Percentiles rank a stretch among this genome's conserved stretches.
Evolutionary conservation across 2,113 vertebrate species (phyloP).

Genomic region (Podarcis muralis): DNA sequence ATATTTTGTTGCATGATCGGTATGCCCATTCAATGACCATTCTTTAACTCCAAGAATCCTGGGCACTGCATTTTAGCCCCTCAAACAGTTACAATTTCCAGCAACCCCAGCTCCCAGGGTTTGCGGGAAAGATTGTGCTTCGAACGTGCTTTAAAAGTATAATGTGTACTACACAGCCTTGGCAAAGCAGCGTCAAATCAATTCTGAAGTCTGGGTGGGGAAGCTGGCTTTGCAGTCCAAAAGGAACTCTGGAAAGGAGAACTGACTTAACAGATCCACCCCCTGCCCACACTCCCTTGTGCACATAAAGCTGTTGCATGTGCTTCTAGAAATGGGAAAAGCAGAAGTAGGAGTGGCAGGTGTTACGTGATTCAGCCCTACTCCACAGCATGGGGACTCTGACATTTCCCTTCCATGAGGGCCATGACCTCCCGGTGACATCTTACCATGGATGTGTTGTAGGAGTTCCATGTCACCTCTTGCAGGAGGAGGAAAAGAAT

Average conservation of each 20-base stretch:
- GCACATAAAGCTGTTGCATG: not conserved
- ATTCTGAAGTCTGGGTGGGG: not conserved
- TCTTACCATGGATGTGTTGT: not conserved
- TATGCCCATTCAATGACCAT: not conserved
- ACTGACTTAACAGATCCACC: not conserved
- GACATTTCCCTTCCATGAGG: not conserved
- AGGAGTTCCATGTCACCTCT: no score
- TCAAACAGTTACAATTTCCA: not conserved
- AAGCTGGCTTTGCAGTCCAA: not conserved
- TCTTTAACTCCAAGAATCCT: not conserved
- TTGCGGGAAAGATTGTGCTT: no score
- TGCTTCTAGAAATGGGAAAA: not conserved
- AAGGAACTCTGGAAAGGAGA: not conserved
- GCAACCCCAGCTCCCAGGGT: not conserved
- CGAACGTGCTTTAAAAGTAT: no score
- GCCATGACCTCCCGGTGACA: not conserved
- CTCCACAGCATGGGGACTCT: not conserved
- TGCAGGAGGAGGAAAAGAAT: not conserved
- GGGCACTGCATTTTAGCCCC: not conserved
- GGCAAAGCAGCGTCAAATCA: not conserved
- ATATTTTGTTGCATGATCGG: not conserved
- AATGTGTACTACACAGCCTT: no score
- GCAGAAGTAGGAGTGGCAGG: not conserved
- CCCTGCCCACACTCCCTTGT: not conserved
- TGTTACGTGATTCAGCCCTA: not conserved